Conservation (phyloP, 2,113 vertebrate genomes). For the Cacatua alba region DNA sequence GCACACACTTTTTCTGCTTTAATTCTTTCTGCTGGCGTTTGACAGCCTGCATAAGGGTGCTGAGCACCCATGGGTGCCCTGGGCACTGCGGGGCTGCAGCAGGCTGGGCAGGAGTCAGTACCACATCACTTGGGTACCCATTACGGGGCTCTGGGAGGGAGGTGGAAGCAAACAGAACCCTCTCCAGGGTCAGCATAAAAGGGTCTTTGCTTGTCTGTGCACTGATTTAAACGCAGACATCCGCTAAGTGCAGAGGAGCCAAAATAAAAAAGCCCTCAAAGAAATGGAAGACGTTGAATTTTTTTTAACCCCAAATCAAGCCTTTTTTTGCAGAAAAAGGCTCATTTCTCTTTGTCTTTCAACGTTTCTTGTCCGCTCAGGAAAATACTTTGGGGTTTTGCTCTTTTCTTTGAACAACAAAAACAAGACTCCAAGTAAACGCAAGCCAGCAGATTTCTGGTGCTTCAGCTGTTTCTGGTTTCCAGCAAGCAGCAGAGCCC, state of each 20-base stretch:
- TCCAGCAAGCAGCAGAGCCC: conserved; percentile 8
- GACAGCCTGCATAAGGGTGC: background rate
- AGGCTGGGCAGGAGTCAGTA: background rate
- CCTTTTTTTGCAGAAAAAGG: background rate
- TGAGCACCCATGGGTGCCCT: background rate
- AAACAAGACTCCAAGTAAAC: background rate
- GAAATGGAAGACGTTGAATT: accelerated
- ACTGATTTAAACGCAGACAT: background rate
- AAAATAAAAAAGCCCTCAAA: background rate
- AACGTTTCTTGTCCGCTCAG: background rate
- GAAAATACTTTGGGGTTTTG: background rate
- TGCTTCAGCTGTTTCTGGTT: background rate
- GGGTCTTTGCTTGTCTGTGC: background rate
- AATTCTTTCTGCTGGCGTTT: background rate
- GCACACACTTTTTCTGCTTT: background rate
- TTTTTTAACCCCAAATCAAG: background rate
- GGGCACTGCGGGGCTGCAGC: background rate
- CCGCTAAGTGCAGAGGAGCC: background rate
- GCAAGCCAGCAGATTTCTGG: background rate
- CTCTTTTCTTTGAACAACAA: background rate
- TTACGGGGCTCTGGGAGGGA: background rate
- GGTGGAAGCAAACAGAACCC: background rate
- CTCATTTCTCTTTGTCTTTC: background rate
- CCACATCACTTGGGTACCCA: background rate
- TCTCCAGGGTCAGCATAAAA: background rate